These are phyloP conservation scores for Subacronicta megacephala DNA, from an alignment of 2,888 invertebrate species.

Conservation along the genomic window DNA sequence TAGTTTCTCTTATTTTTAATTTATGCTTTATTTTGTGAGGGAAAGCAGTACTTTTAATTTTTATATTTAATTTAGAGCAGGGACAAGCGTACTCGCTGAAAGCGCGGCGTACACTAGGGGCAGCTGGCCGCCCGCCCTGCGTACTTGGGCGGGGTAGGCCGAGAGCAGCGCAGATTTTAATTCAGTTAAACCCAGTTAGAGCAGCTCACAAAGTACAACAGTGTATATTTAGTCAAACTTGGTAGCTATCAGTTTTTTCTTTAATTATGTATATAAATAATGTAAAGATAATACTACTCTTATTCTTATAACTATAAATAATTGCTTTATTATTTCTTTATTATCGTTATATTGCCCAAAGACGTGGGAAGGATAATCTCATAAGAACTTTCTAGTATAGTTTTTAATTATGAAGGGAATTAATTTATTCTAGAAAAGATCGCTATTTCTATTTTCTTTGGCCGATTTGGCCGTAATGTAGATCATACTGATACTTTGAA, in stretches of 20 bases:
- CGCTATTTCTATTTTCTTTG: too few relatives aligned
- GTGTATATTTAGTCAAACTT: constrained; percentile 32
- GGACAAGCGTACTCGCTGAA: constrained; percentile 57
- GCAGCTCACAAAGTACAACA: constrained; percentile 46
- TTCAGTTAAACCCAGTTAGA: constrained; percentile 70
- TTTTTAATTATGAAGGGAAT: too few relatives aligned
- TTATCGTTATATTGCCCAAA: too few relatives aligned
- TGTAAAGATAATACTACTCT: too few relatives aligned
- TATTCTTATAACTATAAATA: too few relatives aligned
- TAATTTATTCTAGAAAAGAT: too few relatives aligned
- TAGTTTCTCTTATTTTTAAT: constrained; percentile 20
- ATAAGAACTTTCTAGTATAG: too few relatives aligned
- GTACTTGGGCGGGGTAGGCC: constrained; percentile 65
- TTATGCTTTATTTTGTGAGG: constrained; percentile 20
- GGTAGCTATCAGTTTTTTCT: constrained; percentile 12
- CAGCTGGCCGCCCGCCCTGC: constrained; percentile 58
- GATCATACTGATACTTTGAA: too few relatives aligned
- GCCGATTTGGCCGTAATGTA: too few relatives aligned
- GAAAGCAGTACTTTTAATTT: constrained; percentile 28
- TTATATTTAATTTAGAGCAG: constrained; percentile 19
- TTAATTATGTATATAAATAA: not conserved
- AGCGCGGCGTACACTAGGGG: constrained; percentile 67
- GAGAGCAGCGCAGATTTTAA: constrained; percentile 68
- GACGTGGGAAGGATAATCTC: too few relatives aligned
- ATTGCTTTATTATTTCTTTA: too few relatives aligned